These are phyloP conservation scores for Benitochromis conjunctus DNA, from an alignment of 2,113 vertebrate genomes.

Conservation along the genomic window DNA sequence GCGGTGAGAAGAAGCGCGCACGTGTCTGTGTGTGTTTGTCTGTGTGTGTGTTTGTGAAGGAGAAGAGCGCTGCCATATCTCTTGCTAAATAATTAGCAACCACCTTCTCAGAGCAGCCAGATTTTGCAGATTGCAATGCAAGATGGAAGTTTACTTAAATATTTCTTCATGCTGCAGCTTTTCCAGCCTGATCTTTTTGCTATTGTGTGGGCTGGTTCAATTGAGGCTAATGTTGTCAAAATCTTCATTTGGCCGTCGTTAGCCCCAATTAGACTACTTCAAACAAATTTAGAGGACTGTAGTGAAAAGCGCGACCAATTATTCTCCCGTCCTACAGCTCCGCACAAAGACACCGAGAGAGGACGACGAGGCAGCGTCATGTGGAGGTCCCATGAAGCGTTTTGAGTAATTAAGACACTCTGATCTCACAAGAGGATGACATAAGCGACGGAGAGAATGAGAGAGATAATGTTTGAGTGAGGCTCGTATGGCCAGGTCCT, in stretches of 20 bases:
- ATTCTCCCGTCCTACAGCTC: background rate
- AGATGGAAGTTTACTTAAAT: conserved; percentile 5
- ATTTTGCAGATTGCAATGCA: conserved; percentile 11
- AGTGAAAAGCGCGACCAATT: background rate
- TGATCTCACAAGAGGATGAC: background rate
- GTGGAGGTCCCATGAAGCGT: background rate
- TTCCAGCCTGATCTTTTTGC: background rate
- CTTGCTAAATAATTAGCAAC: conserved; percentile 20
- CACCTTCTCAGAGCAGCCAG: conserved; percentile 6
- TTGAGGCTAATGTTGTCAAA: conserved; percentile 23
- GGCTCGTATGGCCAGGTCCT: background rate
- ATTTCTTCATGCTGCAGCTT: background rate
- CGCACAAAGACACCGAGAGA: background rate
- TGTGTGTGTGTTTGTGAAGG: background rate
- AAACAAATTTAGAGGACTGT: background rate
- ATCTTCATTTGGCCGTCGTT: conserved; percentile 18
- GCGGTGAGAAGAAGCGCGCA: background rate
- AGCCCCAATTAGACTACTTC: conserved; percentile 45
- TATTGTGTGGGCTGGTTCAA: background rate
- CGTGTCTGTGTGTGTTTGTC: background rate
- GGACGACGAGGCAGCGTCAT: background rate
- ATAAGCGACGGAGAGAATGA: background rate
- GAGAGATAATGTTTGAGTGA: background rate
- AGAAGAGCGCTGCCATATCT: background rate
- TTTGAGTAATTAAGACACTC: conserved; percentile 14